Conservation (phyloP, 2,888 invertebrate genomes). For the Sepioteuthis lessoniana region DNA sequence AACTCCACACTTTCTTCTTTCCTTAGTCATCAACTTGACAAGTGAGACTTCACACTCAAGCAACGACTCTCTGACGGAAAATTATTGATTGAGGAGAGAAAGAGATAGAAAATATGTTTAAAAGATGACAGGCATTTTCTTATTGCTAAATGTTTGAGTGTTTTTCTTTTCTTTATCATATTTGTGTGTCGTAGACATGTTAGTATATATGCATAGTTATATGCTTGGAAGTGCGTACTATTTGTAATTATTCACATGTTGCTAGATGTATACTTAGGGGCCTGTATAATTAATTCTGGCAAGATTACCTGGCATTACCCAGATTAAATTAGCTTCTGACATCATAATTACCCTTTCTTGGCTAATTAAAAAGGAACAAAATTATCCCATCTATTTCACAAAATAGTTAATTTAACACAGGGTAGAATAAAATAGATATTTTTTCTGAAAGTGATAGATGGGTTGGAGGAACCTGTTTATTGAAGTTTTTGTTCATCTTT, state of each 20-base stretch:
- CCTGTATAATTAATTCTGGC: background rate
- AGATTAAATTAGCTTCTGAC: background rate
- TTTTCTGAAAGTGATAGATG: background rate
- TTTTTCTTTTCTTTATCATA: background rate
- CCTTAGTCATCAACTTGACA: background rate
- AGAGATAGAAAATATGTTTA: background rate
- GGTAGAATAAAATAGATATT: background rate
- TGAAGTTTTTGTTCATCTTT: background rate
- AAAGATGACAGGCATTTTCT: background rate
- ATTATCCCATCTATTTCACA: no score
- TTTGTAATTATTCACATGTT: background rate
- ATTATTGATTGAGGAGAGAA: slow-evolving; percentile 3
- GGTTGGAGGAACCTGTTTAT: background rate
- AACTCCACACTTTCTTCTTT: background rate
- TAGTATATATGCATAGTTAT: background rate
- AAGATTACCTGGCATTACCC: background rate
- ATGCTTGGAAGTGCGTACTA: background rate
- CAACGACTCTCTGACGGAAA: slow-evolving; percentile 13
- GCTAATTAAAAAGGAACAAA: background rate
- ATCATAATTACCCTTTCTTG: background rate
- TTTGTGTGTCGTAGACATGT: background rate
- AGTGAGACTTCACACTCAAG: background rate
- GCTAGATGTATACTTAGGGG: background rate
- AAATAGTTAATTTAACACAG: background rate
- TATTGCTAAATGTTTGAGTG: background rate